A percentile compares a stretch with the other conserved stretches of the same genome.
Evolutionary conservation across 2,888 invertebrate genomes (phyloP).

Genomic region (Timandra comae): DNA sequence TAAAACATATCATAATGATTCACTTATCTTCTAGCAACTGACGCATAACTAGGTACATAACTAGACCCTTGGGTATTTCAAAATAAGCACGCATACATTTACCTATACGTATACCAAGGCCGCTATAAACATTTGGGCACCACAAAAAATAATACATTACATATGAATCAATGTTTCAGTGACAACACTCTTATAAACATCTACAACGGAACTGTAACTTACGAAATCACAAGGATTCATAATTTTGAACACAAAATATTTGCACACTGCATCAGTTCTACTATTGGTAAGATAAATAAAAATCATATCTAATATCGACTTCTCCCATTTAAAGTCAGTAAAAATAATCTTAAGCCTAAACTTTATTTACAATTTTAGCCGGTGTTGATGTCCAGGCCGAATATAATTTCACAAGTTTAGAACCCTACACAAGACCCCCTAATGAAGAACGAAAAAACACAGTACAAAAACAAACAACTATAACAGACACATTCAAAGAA

Average conservation of each 20-base stretch:
- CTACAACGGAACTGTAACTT: constrained; percentile 58
- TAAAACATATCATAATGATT: too few relatives aligned
- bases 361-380: constrained; percentile 48
- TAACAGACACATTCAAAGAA: constrained; percentile 42
- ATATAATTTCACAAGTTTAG: constrained; percentile 44
- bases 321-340: too few relatives aligned
- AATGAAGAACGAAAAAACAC: constrained; percentile 5
- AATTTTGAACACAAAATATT: constrained; percentile 58
- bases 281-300: constrained; percentile 60
- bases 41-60: too few relatives aligned
- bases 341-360: background rate
- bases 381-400: constrained; percentile 68
- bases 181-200: constrained; percentile 59
- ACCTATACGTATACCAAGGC: too few relatives aligned
- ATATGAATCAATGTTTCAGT: constrained; percentile 40
- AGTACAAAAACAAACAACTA: constrained; percentile 30
- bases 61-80: too few relatives aligned
- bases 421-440: constrained; percentile 12
- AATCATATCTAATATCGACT: too few relatives aligned
- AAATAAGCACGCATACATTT: too few relatives aligned
- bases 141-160: too few relatives aligned
- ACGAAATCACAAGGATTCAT: constrained; percentile 56
- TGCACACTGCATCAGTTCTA: constrained; percentile 77
- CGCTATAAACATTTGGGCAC: too few relatives aligned
- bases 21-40: too few relatives aligned